Evolutionary conservation across 1,140 invertebrate species (phyloP), one percentile per base, ranked within the genome.

Genomic region (Drosophila seguyi): DNA sequence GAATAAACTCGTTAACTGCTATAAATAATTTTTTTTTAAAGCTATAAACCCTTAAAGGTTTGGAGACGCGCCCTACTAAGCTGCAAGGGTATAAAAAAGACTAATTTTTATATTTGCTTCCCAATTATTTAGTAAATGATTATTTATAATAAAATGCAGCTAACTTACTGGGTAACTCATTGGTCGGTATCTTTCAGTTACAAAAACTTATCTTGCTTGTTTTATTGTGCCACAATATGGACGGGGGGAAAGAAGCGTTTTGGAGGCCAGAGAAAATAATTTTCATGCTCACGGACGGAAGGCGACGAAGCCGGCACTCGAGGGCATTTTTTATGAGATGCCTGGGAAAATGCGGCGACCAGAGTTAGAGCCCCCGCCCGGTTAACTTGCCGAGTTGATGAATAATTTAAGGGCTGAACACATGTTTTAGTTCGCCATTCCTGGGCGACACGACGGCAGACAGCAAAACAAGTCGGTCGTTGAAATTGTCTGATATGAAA

Each of bases 271-370:
- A 31, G 41, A 61, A 88, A 90, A 87, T 90, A 78, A 88, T 88
- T 88, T 80, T 88, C 84, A 81, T 88, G 80, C 84, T 84, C 80
- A 90, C 73, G 79, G 75, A 78, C 72, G 62, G 75, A 78, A 73
- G 62, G 58, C 67, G 56, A 72, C 66, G 66, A 72, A 29, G 69
- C 34, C 60, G 77, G 61, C 85, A 90, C 85, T 88, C 78, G 84
- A 81, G 84, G 84, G 81, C 85, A 90, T 81, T 86, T 75, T 90
- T 90, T 85, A 88, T 81, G 81, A 90, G 77, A 79, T 81, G 81
- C 74, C 79, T 53, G 77, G 66, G 62, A 84, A 75, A 90, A 69
- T 68, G 78, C 85, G 65, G 67, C 52, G 62, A 61, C 44, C 55
- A 38, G 61, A 53, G 45, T 65, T 69, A 52, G 74, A 57, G 59